These are phyloP conservation scores for Dicerorhinus sumatrensis DNA, from an alignment of 2,113 vertebrate species.

Conservation along the genomic window DNA sequence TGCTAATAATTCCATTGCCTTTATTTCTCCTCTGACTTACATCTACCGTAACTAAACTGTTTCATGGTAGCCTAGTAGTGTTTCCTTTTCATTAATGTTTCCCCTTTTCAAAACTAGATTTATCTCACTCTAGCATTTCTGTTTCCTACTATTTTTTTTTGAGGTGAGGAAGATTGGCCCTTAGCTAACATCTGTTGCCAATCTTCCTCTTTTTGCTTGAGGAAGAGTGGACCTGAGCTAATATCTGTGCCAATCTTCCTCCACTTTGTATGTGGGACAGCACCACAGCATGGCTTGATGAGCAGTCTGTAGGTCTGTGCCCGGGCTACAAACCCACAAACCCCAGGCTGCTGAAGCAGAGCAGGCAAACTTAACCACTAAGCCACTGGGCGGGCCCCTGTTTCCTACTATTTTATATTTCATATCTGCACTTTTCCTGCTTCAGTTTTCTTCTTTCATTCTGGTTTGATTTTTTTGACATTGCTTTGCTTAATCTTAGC, in stretches of 20 bases:
- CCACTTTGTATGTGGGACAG: no score
- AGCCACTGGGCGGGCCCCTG: no score
- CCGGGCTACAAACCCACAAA: no score
- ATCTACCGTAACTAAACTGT: not conserved
- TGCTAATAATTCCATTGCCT: not conserved
- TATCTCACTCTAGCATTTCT: not conserved
- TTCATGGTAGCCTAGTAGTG: not conserved
- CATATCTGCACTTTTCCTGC: not conserved
- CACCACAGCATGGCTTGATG: no score
- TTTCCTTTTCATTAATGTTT: not conserved
- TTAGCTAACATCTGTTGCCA: no score
- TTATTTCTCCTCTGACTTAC: not conserved
- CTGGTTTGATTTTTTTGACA: not conserved
- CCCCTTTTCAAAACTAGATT: not conserved
- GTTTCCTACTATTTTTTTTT: not conserved
- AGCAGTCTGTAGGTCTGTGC: no score
- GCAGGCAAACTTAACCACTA: no score
- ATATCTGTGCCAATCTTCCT: no score
- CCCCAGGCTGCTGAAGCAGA: no score
- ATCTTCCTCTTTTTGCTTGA: no score
- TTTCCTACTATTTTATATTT: not conserved
- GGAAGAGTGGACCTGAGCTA: no score
- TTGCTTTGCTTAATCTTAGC: not conserved
- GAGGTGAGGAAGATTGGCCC: no score
- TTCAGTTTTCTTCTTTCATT: not conserved